A percentile compares a stretch with the other conserved stretches of the same genome.
These are phyloP conservation scores for Glaucomys volans DNA, from an alignment of 2,113 vertebrate species.

Conservation along the genomic window DNA sequence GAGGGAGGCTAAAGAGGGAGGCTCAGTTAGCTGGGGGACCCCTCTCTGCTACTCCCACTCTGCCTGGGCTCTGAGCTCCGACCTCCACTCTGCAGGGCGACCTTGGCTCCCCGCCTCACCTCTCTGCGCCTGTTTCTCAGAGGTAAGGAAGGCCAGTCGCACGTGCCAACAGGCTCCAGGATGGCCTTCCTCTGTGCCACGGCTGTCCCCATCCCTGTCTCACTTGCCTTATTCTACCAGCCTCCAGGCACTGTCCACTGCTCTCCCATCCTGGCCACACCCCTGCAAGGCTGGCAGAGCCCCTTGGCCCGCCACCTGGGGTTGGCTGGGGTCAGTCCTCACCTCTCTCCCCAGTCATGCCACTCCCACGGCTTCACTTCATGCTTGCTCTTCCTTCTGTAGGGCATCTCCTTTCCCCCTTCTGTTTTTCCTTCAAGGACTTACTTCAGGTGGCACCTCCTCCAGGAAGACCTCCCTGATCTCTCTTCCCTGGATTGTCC, in stretches of 20 bases:
- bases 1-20: too few species aligned
- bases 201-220: background rate
- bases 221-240: background rate
- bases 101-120: background rate
- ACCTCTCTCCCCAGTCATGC: background rate
- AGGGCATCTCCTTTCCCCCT: background rate
- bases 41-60: too few species aligned
- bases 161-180: background rate
- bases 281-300: background rate
- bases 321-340: background rate
- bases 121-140: background rate
- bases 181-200: background rate
- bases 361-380: rapidly evolving
- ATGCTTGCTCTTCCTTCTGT: background rate
- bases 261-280: too few species aligned
- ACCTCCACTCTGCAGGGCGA: background rate
- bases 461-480: background rate
- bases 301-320: background rate
- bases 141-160: rapidly evolving
- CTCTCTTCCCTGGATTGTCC: background rate
- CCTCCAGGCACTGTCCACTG: background rate
- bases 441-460: background rate
- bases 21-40: too few species aligned
- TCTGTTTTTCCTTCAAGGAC: background rate
- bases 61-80: too few species aligned